phyloP scores from a whole-genome alignment of 2,888 invertebrate genomes.

The Ochropacha duplaris region DNA sequence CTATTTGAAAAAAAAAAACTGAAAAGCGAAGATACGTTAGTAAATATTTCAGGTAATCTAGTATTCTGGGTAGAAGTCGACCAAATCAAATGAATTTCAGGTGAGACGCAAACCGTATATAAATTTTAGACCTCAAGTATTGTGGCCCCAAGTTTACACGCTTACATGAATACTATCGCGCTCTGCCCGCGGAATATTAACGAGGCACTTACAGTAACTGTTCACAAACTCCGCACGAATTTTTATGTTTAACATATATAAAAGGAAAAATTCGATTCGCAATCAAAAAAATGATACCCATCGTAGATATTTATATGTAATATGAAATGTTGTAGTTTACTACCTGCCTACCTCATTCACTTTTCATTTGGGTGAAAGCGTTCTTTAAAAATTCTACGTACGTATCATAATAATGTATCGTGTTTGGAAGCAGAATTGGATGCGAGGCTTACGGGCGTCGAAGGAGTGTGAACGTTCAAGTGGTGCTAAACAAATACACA shows the following conservation, averaged over 20 bases:
- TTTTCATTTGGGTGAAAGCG: constrained; percentile 21
- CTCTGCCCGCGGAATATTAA: constrained; percentile 57
- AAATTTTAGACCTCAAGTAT: constrained; percentile 12
- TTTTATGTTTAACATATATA: constrained; percentile 46
- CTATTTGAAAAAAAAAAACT: too few species aligned
- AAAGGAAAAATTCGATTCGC: constrained; percentile 37
- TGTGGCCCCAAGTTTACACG: constrained; percentile 39
- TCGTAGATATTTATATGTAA: constrained; percentile 23
- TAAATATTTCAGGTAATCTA: background rate
- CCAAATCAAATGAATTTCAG: background rate
- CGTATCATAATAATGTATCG: background rate
- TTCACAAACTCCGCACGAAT: constrained; percentile 44
- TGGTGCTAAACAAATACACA: constrained; percentile 23
- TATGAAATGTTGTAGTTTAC: constrained; percentile 13
- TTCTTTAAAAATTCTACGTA: constrained; percentile 11
- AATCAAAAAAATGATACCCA: constrained; percentile 35
- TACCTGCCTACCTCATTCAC: constrained; percentile 9
- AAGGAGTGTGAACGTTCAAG: constrained; percentile 11
- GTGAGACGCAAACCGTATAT: background rate
- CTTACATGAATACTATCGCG: constrained; percentile 58
- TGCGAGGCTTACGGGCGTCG: background rate
- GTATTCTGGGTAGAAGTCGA: background rate
- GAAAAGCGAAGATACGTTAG: too few species aligned
- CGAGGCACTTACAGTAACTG: constrained; percentile 57
- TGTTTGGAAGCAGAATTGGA: background rate